These are phyloP conservation scores for Acipenser oxyrinchus DNA, from an alignment of 2,797 vertebrate species.

Conservation along the genomic window DNA sequence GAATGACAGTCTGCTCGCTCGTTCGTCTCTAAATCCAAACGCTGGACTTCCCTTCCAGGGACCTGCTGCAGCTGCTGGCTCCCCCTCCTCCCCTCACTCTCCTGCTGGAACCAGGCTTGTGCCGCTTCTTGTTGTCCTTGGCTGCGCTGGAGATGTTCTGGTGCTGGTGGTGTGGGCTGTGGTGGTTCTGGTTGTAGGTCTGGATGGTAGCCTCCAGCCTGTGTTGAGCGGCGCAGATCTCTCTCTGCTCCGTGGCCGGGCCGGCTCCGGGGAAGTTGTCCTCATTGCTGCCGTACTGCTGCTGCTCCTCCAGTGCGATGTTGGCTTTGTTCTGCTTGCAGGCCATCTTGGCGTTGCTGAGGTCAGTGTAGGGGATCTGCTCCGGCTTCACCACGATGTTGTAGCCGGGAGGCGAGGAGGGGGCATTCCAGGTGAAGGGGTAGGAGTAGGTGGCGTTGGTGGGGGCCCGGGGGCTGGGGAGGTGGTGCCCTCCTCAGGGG, in stretches of 20 bases:
- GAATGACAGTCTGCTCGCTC: too few relatives aligned
- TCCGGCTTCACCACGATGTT: slow-evolving; percentile 90
- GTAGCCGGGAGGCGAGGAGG: slow-evolving; percentile 91
- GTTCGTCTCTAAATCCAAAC: slow-evolving; percentile 80
- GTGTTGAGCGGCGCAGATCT: slow-evolving; percentile 83
- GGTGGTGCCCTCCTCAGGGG: slow-evolving; percentile 55
- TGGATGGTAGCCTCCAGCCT: slow-evolving; percentile 87
- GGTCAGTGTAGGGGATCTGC: slow-evolving; percentile 86
- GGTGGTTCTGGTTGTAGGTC: slow-evolving; percentile 80
- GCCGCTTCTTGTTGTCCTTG: slow-evolving; percentile 53
- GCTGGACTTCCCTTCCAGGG: slow-evolving; percentile 85
- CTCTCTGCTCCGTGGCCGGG: slow-evolving; percentile 80
- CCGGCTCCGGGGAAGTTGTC: slow-evolving; percentile 80
- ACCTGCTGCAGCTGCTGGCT: slow-evolving; percentile 50
- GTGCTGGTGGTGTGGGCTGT: slow-evolving; percentile 28
- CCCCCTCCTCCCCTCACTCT: too few relatives aligned
- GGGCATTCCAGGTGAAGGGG: slow-evolving; percentile 91
- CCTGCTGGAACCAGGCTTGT: slow-evolving; percentile 20
- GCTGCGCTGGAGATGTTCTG: slow-evolving; percentile 60
- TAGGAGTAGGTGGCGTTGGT: slow-evolving; percentile 71
- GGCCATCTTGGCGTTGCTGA: slow-evolving; percentile 89
- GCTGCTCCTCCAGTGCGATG: slow-evolving; percentile 87
- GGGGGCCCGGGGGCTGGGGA: slow-evolving; percentile 45
- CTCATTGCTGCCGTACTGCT: slow-evolving; percentile 88
- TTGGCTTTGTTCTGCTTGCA: slow-evolving; percentile 95